These are phyloP conservation scores for Ophion ventricosus DNA, from an alignment of 2,888 invertebrate genomes.

Conservation along the genomic window DNA sequence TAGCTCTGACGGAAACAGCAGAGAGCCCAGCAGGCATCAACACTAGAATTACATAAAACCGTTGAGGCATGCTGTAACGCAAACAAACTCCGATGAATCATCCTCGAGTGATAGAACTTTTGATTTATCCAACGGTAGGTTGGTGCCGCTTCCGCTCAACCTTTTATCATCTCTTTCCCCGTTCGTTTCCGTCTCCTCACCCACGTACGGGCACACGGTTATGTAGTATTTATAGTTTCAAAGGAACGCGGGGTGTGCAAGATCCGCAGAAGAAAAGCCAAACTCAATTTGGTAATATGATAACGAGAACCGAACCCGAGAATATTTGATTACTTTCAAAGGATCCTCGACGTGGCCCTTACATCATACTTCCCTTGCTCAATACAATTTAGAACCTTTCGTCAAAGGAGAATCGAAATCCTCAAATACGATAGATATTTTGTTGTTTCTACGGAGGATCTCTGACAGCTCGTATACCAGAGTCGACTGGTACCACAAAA, in stretches of 20 bases:
- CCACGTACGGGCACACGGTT: not conserved
- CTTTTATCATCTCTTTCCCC: constrained; percentile 24
- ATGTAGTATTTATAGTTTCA: constrained; percentile 41
- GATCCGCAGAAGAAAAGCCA: constrained; percentile 10
- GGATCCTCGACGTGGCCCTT: constrained; percentile 23
- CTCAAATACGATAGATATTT: not conserved
- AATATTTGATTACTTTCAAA: constrained; percentile 58
- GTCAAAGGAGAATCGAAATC: constrained; percentile 14
- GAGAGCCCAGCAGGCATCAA: constrained; percentile 38
- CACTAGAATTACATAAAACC: constrained; percentile 53
- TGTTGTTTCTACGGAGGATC: not conserved
- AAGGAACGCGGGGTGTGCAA: constrained; percentile 18
- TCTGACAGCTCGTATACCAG: too few relatives aligned
- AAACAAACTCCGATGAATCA: constrained; percentile 37
- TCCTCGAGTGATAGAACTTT: constrained; percentile 46
- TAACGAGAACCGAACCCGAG: constrained; percentile 20
- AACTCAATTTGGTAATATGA: constrained; percentile 34
- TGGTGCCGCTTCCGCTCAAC: constrained; percentile 36
- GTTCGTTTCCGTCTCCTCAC: constrained; percentile 22
- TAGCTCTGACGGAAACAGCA: constrained; percentile 25
- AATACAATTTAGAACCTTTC: constrained; percentile 43
- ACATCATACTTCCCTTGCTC: constrained; percentile 18
- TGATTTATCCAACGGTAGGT: constrained; percentile 39
- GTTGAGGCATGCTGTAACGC: constrained; percentile 30
- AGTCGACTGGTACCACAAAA: not conserved